Evolutionary conservation across 1,140 invertebrate genomes (phyloP).

Genomic region (Bombus waltoni): DNA sequence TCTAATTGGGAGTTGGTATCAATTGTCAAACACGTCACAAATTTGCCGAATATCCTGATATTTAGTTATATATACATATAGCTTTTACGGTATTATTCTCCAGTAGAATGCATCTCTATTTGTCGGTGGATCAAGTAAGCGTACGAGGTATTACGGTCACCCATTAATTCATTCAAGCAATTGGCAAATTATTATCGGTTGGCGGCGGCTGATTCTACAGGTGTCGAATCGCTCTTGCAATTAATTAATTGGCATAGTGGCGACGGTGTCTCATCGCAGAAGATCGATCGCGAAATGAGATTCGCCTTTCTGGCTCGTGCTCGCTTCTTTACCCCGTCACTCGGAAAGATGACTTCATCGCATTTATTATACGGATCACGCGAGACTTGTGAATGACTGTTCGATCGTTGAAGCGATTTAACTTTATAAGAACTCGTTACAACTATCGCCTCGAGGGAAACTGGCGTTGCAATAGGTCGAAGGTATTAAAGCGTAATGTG

Average conservation of each 20-base stretch:
- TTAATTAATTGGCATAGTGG: slow-evolving; percentile 36
- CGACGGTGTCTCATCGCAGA: neutral
- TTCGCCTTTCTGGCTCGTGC: neutral
- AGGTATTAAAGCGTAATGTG: slow-evolving; percentile 15
- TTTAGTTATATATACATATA: neutral
- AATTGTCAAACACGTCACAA: neutral
- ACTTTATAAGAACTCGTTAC: slow-evolving; percentile 37
- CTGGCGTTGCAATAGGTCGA: slow-evolving; percentile 2
- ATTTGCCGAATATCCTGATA: neutral
- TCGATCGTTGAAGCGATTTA: slow-evolving; percentile 25
- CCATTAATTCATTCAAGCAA: slow-evolving; percentile 25
- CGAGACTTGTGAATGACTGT: slow-evolving; percentile 22
- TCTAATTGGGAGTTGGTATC: too few species aligned
- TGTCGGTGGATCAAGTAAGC: neutral
- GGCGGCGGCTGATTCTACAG: slow-evolving; percentile 16
- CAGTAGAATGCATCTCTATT: neutral
- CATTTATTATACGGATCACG: slow-evolving; percentile 13
- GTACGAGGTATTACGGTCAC: neutral
- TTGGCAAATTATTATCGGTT: slow-evolving; percentile 34
- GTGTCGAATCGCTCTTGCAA: slow-evolving; percentile 16
- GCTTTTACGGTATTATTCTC: neutral
- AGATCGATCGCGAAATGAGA: slow-evolving; percentile 6
- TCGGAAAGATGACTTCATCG: neutral
- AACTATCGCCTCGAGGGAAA: slow-evolving; percentile 6
- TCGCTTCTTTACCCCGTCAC: neutral